Conservation (phyloP, 2,113 vertebrate species). For the Sylvia atricapilla region DNA sequence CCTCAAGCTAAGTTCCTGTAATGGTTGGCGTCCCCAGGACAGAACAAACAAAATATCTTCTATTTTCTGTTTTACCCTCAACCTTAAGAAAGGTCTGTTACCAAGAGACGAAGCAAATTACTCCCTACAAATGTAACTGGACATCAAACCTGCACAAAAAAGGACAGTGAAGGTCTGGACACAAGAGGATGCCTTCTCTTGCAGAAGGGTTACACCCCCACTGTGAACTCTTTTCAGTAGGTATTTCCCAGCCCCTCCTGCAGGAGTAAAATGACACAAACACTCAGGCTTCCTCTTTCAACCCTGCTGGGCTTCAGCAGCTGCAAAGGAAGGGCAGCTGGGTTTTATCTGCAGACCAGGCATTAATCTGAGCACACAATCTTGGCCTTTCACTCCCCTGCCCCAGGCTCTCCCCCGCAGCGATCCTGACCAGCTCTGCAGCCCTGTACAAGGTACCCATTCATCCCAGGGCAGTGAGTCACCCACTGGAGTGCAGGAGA, state of each 20-base stretch:
- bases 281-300: background rate
- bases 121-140: background rate
- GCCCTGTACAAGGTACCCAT: slow-evolving; percentile 48
- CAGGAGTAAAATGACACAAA: background rate
- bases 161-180: background rate
- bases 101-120: background rate
- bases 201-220: background rate
- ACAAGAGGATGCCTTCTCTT: background rate
- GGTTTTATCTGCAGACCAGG: background rate
- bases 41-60: background rate
- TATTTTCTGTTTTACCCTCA: background rate
- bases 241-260: background rate
- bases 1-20: background rate
- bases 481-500: background rate
- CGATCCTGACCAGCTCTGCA: background rate
- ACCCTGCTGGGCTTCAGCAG: background rate
- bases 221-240: background rate
- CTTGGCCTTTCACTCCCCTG: slow-evolving; percentile 15
- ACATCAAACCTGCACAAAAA: background rate
- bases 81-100: background rate
- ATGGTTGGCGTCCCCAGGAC: background rate
- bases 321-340: background rate
- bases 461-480: slow-evolving; percentile 48
- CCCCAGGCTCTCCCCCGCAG: background rate
- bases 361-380: slow-evolving; percentile 44